phyloP scores from a whole-genome alignment of 2,113 vertebrate species.

The Hassar affinis region DNA sequence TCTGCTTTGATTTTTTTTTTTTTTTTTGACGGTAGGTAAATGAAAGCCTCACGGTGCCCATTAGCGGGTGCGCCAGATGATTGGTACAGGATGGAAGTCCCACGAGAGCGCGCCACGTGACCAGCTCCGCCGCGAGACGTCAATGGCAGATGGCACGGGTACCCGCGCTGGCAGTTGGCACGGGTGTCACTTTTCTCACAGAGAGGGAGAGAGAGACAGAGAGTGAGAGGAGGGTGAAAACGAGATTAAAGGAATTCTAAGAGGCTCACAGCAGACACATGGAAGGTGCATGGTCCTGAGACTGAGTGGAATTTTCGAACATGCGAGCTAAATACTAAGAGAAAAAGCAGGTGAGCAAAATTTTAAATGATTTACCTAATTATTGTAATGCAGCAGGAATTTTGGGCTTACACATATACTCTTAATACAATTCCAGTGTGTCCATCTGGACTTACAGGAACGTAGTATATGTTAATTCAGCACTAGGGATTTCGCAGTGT shows the following conservation, averaged over 20 bases:
- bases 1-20: conserved; percentile 68
- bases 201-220: conserved; percentile 83
- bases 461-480: background rate
- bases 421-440: background rate
- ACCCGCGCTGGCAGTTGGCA: conserved; percentile 98
- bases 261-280: conserved; percentile 80
- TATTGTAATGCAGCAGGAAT: background rate
- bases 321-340: conserved; percentile 88
- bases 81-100: conserved; percentile 93
- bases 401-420: background rate
- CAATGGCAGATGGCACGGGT: conserved; percentile 99
- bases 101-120: conserved; percentile 92
- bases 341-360: conserved; percentile 79
- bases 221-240: conserved; percentile 66
- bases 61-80: conserved; percentile 99
- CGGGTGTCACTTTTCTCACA: conserved; percentile 95
- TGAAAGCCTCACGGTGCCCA: conserved; percentile 97
- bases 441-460: background rate
- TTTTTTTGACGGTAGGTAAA: conserved; percentile 91
- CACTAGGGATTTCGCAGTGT: background rate
- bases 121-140: conserved; percentile 95
- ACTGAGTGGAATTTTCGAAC: conserved; percentile 80
- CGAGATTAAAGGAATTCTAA: conserved; percentile 69
- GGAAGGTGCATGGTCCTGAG: conserved; percentile 78
- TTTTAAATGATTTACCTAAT: background rate